Conservation (phyloP, 1,140 invertebrate species). For the Eriosoma lanigerum region DNA sequence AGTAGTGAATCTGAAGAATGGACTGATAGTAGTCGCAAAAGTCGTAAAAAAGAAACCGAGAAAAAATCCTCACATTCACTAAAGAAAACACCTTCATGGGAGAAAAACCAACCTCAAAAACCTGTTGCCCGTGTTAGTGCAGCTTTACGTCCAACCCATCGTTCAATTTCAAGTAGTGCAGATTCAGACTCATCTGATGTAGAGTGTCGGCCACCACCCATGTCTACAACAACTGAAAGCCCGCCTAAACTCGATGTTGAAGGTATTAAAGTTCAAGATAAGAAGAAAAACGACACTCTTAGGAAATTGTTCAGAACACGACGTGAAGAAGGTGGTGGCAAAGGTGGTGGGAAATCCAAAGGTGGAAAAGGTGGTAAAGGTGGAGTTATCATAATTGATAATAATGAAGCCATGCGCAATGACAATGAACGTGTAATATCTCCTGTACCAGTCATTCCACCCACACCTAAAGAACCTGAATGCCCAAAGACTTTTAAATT, state of each 20-base stretch:
- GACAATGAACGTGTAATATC: slow-evolving; percentile 60
- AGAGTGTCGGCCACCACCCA: slow-evolving; percentile 54
- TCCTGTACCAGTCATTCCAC: slow-evolving; percentile 55
- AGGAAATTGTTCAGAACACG: slow-evolving; percentile 65
- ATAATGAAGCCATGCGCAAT: slow-evolving; percentile 53
- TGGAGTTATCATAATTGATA: slow-evolving; percentile 57
- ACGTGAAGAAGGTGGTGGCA: slow-evolving; percentile 60
- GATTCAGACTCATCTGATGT: slow-evolving; percentile 54
- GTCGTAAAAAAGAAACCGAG: neutral
- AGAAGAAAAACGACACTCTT: slow-evolving; percentile 72
- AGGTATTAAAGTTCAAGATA: slow-evolving; percentile 65
- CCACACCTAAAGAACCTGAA: slow-evolving; percentile 7
- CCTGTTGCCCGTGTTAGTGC: slow-evolving; percentile 53
- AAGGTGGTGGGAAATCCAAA: slow-evolving; percentile 65
- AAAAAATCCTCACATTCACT: slow-evolving; percentile 35
- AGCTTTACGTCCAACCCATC: slow-evolving; percentile 48
- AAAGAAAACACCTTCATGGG: slow-evolving; percentile 43
- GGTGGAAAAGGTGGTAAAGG: slow-evolving; percentile 66
- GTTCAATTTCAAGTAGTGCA: slow-evolving; percentile 52
- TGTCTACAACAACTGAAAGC: slow-evolving; percentile 55
- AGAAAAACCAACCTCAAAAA: slow-evolving; percentile 52
- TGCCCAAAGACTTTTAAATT: slow-evolving; percentile 57
- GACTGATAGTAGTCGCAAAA: slow-evolving; percentile 46
- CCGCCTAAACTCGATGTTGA: slow-evolving; percentile 64
- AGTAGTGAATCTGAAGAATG: slow-evolving; percentile 54